These are phyloP conservation scores for Agonopterix subpropinquella DNA, from an alignment of 2,888 invertebrate species.

Conservation along the genomic window DNA sequence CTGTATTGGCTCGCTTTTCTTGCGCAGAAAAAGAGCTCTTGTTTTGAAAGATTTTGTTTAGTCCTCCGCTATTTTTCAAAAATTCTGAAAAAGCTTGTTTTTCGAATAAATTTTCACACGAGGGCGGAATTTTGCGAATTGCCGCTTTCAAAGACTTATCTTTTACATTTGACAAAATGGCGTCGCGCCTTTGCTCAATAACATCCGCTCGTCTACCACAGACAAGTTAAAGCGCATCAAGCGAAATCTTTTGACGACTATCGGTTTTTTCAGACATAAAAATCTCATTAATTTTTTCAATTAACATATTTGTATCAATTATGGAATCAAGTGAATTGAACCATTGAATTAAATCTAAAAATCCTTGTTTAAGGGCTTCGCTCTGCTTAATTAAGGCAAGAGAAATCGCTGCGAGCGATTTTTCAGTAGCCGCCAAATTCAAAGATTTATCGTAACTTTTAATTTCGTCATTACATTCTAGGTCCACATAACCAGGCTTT, in stretches of 20 bases:
- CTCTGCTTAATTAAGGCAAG: neutral
- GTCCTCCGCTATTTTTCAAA: neutral
- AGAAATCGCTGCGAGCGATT: neutral
- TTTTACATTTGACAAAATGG: neutral
- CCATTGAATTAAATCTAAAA: neutral
- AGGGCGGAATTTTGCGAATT: neutral
- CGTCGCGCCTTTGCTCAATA: neutral
- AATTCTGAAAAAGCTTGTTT: neutral
- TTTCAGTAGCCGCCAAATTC: neutral
- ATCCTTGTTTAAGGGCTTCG: neutral
- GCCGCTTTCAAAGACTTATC: neutral
- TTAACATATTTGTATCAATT: neutral
- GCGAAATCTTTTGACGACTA: neutral
- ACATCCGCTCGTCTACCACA: neutral
- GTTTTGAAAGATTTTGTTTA: neutral
- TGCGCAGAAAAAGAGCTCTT: neutral
- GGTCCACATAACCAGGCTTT: neutral
- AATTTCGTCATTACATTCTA: slow-evolving; percentile 1
- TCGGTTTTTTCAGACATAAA: neutral
- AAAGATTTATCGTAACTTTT: neutral
- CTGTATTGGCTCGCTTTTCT: too few relatives aligned
- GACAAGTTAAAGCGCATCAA: neutral
- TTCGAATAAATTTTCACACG: neutral
- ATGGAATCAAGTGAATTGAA: neutral
- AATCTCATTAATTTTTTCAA: slow-evolving; percentile 1